These are phyloP conservation scores for Chlorodrepanis virens DNA, from an alignment of 2,113 vertebrate species.

Conservation along the genomic window DNA sequence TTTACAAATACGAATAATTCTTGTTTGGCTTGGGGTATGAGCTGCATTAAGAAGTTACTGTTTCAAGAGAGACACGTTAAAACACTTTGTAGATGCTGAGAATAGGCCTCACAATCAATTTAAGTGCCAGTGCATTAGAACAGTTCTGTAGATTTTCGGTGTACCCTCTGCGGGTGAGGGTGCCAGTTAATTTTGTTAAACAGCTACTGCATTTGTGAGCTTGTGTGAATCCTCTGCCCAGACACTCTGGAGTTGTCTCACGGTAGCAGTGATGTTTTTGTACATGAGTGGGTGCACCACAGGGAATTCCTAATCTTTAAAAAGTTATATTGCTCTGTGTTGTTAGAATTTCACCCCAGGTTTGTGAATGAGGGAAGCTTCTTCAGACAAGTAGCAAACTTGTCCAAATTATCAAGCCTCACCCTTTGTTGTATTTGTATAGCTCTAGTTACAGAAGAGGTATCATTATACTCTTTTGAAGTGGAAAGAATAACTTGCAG, in stretches of 20 bases:
- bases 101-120: not conserved
- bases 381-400: not conserved
- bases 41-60: not conserved
- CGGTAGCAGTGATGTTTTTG: rapidly evolving
- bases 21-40: not conserved
- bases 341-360: not conserved
- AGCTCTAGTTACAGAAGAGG: not conserved
- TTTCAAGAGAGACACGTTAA: not conserved
- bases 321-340: not conserved
- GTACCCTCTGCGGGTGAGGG: rapidly evolving
- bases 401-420: not conserved
- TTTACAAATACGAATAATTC: not conserved
- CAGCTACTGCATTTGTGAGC: not conserved
- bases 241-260: not conserved
- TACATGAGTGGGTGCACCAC: not conserved
- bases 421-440: not conserved
- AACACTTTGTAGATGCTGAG: not conserved
- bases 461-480: not conserved
- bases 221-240: not conserved
- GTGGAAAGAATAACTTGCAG: not conserved
- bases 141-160: not conserved
- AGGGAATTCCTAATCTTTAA: not conserved
- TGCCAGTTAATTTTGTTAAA: not conserved
- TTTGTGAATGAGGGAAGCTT: not conserved
- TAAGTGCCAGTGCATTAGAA: not conserved